phyloP scores from a whole-genome alignment of 2,113 vertebrate species.

The Ceratotherium simum region DNA sequence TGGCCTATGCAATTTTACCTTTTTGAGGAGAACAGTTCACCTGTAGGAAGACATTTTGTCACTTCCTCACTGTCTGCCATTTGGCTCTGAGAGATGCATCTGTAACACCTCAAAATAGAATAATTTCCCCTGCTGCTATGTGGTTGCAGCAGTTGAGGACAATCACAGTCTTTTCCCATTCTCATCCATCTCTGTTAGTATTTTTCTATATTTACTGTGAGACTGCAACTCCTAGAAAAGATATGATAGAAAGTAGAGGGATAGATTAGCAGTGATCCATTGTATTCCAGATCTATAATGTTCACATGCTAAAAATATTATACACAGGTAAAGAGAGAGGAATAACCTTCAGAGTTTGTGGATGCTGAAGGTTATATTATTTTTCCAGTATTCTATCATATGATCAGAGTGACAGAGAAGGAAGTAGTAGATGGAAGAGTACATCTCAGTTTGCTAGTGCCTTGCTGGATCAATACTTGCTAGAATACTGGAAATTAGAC shows the following conservation, averaged over 20 bases:
- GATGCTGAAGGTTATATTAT: background rate
- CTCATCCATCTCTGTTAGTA: background rate
- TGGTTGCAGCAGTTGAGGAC: background rate
- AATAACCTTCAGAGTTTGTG: background rate
- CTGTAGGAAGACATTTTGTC: background rate
- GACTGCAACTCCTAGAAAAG: background rate
- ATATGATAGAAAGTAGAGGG: background rate
- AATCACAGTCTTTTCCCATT: background rate
- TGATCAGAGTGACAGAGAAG: background rate
- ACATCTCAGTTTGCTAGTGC: background rate
- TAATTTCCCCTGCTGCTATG: background rate
- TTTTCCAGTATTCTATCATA: background rate
- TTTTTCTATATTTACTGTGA: conserved; percentile 6
- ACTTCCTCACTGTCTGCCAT: background rate
- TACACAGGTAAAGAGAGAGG: background rate
- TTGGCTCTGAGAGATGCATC: background rate
- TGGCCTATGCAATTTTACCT: background rate
- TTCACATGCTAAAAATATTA: background rate
- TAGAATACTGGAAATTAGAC: background rate
- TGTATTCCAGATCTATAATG: background rate
- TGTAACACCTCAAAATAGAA: background rate
- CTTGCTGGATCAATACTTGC: background rate
- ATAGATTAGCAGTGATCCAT: background rate
- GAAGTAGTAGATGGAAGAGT: background rate
- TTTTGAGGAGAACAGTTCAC: background rate